phyloP scores from a whole-genome alignment of 2,888 invertebrate genomes.

The Thera britannica region DNA sequence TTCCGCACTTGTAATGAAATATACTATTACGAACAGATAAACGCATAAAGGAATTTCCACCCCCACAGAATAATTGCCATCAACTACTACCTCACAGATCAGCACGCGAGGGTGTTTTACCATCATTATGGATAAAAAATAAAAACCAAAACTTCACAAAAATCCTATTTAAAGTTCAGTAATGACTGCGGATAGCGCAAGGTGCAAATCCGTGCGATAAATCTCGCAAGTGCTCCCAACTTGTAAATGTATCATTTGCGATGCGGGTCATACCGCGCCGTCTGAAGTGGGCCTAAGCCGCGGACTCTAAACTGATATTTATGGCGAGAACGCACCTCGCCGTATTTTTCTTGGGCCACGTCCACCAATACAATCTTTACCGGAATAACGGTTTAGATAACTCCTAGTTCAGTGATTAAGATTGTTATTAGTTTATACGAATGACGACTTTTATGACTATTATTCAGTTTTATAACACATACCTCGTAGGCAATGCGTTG shows the following conservation, averaged over 20 bases:
- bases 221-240: conserved; percentile 56
- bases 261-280: conserved; percentile 65
- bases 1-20: too few relatives aligned
- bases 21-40: too few relatives aligned
- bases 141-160: conserved; percentile 2
- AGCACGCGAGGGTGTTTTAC: neutral
- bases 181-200: conserved; percentile 55
- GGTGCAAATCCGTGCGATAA: conserved; percentile 65
- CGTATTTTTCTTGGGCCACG: conserved; percentile 37
- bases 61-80: too few relatives aligned
- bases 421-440: too few relatives aligned
- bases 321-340: conserved; percentile 68
- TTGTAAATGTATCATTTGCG: conserved; percentile 75
- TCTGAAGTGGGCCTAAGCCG: conserved; percentile 52
- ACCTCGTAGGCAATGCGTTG: too few relatives aligned
- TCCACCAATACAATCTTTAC: neutral
- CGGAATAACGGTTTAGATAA: neutral
- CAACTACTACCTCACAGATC: too few relatives aligned
- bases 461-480: too few relatives aligned
- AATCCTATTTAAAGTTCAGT: conserved; percentile 33
- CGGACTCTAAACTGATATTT: conserved; percentile 72
- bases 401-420: neutral
- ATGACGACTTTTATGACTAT: too few relatives aligned
- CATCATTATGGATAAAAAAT: neutral
- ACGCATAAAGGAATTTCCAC: too few relatives aligned